Evolutionary conservation across 2,888 invertebrate genomes (phyloP), one percentile per base, ranked within the genome.

Genomic region (Aphodius granarius): DNA sequence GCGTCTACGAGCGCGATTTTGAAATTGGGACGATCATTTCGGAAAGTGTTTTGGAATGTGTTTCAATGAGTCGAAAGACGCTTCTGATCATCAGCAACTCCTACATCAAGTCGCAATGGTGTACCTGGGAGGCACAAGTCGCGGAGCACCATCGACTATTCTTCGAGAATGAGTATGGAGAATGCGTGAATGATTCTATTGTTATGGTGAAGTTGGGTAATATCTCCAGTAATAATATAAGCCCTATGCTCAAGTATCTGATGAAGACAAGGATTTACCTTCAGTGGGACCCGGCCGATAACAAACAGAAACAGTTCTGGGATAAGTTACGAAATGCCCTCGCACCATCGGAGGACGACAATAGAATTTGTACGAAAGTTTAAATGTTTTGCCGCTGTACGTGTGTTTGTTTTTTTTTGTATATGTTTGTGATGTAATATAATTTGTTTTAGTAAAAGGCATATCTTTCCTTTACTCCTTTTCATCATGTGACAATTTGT

Each of bases 61-160:
- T 94, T 76, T 90, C 90, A 23, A 89, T 90, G 74, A 92, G 92
- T 83, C 89, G 91, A 76, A 91, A 91, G 81, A 90, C 93, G 15
- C 87, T 94, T 75, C 85, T 94, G 73, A 86, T 94, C 9, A 88
- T 94, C 70, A 93, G 93, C 75, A 91, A 92, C 81, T 89, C 89
- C 80, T 94, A 93, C 83, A 91, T 92, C 0, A 90, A 91, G 81
- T 92, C 93, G 21, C 92, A 93, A 76, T 94, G 94, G 94, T 92
- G 92, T 82, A 87, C 91, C 63, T 91, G 92, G 90, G 94, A 94
- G 82, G 91, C 92, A 13, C 91, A 92, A 80, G 87, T 93, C 19
- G 92, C 92, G 0, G 91, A 93, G 80, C 90, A 92, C 81, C 91
- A 92, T 79, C 88, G 92, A 74, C 85, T 92, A 75, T 91, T 92